phyloP scores from a whole-genome alignment of 2,113 vertebrate species.

The Orientallactaga bullata region DNA sequence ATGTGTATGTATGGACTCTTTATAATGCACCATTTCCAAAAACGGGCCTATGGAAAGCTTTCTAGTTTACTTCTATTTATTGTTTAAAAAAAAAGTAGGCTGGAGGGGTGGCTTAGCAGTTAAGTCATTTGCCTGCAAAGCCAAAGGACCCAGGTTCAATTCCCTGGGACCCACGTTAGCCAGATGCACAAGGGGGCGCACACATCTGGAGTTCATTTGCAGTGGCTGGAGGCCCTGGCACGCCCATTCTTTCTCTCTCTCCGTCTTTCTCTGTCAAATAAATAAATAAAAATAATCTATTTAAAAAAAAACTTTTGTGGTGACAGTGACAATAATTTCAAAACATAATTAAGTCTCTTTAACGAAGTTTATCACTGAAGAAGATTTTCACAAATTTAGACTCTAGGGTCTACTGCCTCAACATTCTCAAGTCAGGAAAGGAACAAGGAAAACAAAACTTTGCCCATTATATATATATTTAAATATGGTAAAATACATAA shows the following conservation, averaged over 20 bases:
- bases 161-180: no score
- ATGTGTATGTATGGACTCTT: not conserved
- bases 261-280: no score
- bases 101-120: no score
- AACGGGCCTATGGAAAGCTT: not conserved
- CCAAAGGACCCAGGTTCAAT: no score
- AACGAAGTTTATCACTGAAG: not conserved
- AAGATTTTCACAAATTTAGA: slow-evolving; percentile 56
- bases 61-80: no score
- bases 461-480: slow-evolving; percentile 4
- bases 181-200: no score
- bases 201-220: no score
- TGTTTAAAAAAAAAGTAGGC: no score
- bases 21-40: not conserved
- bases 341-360: slow-evolving; percentile 22
- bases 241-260: no score
- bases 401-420: not conserved
- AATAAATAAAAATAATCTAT: no score
- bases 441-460: slow-evolving; percentile 33
- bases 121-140: no score
- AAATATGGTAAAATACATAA: slow-evolving; percentile 4
- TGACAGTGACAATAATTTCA: slow-evolving; percentile 30
- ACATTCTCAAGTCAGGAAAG: slow-evolving; percentile 51
- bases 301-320: not conserved
- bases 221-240: no score